phyloP scores from a whole-genome alignment of 1,140 invertebrate genomes.

The Bombus pyrosoma region DNA sequence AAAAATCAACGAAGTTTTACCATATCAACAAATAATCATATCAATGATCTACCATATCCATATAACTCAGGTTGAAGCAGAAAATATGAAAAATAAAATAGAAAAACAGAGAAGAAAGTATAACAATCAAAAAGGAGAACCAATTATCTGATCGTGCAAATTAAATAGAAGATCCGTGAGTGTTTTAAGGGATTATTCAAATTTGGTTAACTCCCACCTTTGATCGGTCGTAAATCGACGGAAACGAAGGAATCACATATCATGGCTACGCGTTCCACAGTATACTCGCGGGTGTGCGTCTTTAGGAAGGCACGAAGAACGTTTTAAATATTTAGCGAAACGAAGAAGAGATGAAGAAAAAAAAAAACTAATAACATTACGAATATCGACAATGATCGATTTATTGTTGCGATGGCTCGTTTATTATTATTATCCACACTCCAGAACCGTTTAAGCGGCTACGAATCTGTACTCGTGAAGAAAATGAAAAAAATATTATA shows the following conservation, averaged over 20 bases:
- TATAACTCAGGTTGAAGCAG: background rate
- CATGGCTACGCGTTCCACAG: conserved; percentile 56
- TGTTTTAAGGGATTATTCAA: background rate
- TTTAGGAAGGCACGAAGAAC: conserved; percentile 53
- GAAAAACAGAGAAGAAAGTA: background rate
- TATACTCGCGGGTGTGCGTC: conserved; percentile 51
- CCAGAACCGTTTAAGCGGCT: conserved; percentile 54
- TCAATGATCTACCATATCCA: conserved; percentile 13
- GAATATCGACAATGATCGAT: conserved; percentile 56
- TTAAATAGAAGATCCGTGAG: no score
- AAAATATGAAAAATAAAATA: background rate
- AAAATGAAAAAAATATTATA: conserved; percentile 28
- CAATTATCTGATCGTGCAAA: background rate
- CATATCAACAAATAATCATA: conserved; percentile 22
- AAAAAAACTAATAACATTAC: conserved; percentile 11
- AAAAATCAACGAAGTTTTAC: background rate
- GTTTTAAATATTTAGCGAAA: conserved; percentile 57
- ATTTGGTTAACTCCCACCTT: conserved; percentile 19
- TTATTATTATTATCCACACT: conserved; percentile 52
- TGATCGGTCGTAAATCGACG: conserved; percentile 30
- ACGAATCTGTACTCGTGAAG: conserved; percentile 69
- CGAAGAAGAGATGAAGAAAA: background rate
- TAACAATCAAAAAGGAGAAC: background rate
- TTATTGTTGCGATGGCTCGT: conserved; percentile 65
- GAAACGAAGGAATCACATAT: conserved; percentile 63